Conservation (phyloP, 2,113 vertebrate species). For the Seriola dumerili region DNA sequence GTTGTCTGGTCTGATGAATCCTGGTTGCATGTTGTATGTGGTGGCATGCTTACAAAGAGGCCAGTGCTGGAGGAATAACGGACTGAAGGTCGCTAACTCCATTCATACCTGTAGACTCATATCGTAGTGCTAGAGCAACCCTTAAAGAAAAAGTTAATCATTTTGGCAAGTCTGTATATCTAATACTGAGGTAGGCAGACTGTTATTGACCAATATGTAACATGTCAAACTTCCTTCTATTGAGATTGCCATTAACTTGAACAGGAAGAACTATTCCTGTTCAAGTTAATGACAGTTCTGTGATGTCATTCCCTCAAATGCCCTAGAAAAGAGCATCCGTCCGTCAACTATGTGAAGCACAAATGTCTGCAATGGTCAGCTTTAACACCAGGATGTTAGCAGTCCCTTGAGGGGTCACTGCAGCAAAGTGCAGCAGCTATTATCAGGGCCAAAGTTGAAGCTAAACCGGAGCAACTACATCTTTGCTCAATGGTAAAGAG, state of each 20-base stretch:
- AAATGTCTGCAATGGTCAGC: slow-evolving; percentile 10
- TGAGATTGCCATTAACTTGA: too few relatives aligned
- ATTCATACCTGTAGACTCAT: too few relatives aligned
- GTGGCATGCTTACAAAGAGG: neutral
- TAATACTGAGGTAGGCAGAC: too few relatives aligned
- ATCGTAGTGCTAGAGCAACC: neutral
- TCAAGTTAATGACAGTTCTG: too few relatives aligned
- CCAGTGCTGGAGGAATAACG: neutral
- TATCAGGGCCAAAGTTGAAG: neutral
- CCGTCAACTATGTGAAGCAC: neutral
- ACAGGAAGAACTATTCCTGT: too few relatives aligned
- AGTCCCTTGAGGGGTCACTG: neutral
- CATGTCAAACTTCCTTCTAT: neutral
- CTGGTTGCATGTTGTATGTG: neutral
- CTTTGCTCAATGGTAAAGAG: neutral
- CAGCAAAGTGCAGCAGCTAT: neutral
- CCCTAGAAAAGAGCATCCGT: neutral
- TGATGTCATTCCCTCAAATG: neutral
- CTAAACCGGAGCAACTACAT: neutral
- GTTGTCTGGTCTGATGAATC: neutral
- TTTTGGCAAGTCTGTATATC: neutral
- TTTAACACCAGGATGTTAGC: slow-evolving; percentile 7
- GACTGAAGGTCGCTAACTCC: neutral
- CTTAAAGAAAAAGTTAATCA: too few relatives aligned
- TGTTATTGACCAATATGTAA: neutral